Evolutionary conservation across 2,113 vertebrate species (phyloP), one percentile per base, ranked within the genome.

Genomic region (Chaetodon trifascialis): DNA sequence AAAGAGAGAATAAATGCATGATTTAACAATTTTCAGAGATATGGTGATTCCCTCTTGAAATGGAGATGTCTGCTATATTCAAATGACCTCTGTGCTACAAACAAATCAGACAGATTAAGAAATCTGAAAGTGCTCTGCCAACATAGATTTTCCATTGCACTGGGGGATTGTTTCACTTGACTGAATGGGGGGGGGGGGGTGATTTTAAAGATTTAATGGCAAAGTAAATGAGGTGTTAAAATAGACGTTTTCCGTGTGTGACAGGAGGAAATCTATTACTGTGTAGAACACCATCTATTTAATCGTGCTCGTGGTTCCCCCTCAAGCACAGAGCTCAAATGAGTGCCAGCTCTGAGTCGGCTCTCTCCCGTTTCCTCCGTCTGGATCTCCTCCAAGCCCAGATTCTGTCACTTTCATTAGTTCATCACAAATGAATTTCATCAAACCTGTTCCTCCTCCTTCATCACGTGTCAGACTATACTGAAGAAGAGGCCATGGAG

Each of bases 301-400:
- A 83, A 92, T 83, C 89, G 77, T 49, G 67, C 63, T 73, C 67
- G 34, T 89, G 84, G 83, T 82, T 93, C 84, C 73, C 88, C 82
- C 82, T 83, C 52, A 42, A 83, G 84, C 84, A 79, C 67, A 66
- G 11, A 84, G 76, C 82, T 84, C 62, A 72, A 44, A 79, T 34
- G 69, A 78, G 75, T 78, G 75, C 74, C 72, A 76, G 75, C 44
- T 74, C 67, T 77, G 81, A 76, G 59, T 78, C 52, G 58, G 34
- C 70, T 51, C 73, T 75, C 86, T 86, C 69, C 77, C n/a, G 23
- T 78, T 78, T 17, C 54, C 73, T 73, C 64, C 4, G n/a, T 66
- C 76, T 76, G 63, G 67, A 74, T 66, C 64, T 54, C 36, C 21
- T 79, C 77, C 62, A 54, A 36, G 38, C 54, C 66, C 55, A 38